Evolutionary conservation across 2,797 vertebrate species (phyloP), one percentile per base, ranked within the genome.

Genomic region (Alexandromys oeconomus): DNA sequence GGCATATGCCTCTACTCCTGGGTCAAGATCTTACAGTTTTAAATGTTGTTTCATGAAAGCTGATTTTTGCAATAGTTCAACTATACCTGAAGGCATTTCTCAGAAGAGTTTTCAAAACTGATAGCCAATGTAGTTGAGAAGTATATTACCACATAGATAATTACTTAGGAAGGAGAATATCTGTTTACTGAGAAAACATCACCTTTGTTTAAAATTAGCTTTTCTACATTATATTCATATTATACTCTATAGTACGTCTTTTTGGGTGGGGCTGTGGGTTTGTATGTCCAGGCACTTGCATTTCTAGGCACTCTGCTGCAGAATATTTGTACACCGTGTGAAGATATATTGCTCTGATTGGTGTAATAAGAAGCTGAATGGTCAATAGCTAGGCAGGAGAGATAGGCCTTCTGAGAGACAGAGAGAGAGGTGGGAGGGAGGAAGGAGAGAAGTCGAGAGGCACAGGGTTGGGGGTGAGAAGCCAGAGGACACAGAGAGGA

Each of bases 31-130:
- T 87, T n/a, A 61, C 34, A n/a, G 27, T 74, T 93, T 14, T 25
- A 86, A 87, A 82, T 51, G 59, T 48, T 87, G 15, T 82, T 93
- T 93, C 48, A 81, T 15, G 40, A 80, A 48, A 79, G 29, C 78
- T 85, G 23, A 88, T 67, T 92, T 91, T 85, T 79, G 63, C 29
- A 31, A 59, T 29, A 29, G 73, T 79, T 79, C 51, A 78, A 87
- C 23, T 85, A 63, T 29, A 46, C 86, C 34, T 74, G 40, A 82
- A 79, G 57, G 48, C 23, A 86, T 46, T 89, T 92, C 79, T 63
- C 13, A 86, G 34, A 87, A 82, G 25, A 34, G 34, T 87, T 79
- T 65, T 63, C 46, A 67, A 84, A 87, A 63, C 21, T 74, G 27
- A 37, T 7, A 84, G 29, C 43, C 46, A 78, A 54, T 34, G 21